Percentiles rank a stretch among this genome's conserved stretches.
phyloP scores from a whole-genome alignment of 2,113 vertebrate species.

The Ariopsis seemanni region DNA sequence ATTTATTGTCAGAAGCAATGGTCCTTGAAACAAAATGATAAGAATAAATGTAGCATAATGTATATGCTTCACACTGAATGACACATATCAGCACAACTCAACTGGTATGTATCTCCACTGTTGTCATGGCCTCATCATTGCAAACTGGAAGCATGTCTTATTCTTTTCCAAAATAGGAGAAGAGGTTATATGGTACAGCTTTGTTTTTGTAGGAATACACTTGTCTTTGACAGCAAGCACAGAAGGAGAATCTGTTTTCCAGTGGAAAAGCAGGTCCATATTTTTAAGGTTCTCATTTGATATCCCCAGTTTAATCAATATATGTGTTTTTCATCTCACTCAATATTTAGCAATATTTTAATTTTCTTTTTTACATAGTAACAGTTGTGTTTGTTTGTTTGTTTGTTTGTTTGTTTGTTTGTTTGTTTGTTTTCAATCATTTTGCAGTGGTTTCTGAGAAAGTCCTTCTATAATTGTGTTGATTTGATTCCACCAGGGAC shows the following conservation, averaged over 20 bases:
- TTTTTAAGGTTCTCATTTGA: not conserved
- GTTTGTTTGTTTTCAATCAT: not conserved
- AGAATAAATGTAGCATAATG: not conserved
- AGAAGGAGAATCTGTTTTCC: not conserved
- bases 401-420: not conserved
- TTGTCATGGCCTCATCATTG: not conserved
- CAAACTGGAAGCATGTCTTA: not conserved
- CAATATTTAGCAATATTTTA: not conserved
- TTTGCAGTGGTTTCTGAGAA: not conserved
- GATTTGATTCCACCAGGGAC: not conserved
- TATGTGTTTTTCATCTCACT: not conserved
- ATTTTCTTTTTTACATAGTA: not conserved
- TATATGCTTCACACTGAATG: not conserved
- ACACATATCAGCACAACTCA: not conserved
- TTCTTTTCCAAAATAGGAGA: not conserved
- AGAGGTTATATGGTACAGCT: not conserved
- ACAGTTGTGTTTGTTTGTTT: not conserved
- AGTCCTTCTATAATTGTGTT: not conserved
- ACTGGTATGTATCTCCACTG: not conserved
- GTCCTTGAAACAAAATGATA: not conserved
- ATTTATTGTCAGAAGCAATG: constrained; percentile 7
- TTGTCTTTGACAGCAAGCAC: not conserved
- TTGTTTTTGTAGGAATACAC: not conserved
- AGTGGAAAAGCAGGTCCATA: not conserved
- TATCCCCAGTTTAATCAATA: not conserved